phyloP scores from a whole-genome alignment of 2,888 invertebrate genomes.

The Drosophila cognata region DNA sequence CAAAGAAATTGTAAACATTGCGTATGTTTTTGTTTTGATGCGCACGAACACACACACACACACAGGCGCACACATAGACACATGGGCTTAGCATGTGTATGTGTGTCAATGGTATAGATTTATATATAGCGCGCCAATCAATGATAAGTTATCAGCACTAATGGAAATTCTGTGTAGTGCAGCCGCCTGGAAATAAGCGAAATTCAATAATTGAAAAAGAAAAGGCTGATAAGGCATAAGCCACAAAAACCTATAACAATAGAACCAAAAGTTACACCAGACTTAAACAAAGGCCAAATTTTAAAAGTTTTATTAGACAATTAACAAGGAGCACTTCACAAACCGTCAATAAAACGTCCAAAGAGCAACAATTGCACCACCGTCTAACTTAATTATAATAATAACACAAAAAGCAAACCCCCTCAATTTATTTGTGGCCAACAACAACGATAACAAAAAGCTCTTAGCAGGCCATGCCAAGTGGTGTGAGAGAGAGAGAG shows the following conservation, averaged over 20 bases:
- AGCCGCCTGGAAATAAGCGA: conserved; percentile 58
- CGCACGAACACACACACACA: conserved; percentile 42
- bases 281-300: conserved; percentile 58
- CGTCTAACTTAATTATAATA: conserved; percentile 35
- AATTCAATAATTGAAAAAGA: conserved; percentile 53
- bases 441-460: conserved; percentile 49
- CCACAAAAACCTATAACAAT: conserved; percentile 8
- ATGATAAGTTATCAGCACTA: conserved; percentile 68
- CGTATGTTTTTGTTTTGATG: conserved; percentile 74
- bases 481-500: conserved; percentile 19
- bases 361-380: conserved; percentile 47
- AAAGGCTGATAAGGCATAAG: conserved; percentile 26
- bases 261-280: conserved; percentile 27
- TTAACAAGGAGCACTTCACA: conserved; percentile 16
- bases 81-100: background rate
- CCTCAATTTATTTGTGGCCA: conserved; percentile 18
- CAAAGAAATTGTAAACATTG: conserved; percentile 78
- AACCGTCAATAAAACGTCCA: conserved; percentile 57
- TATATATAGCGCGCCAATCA: conserved; percentile 57
- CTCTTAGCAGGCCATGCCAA: conserved; percentile 28
- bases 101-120: conserved; percentile 40
- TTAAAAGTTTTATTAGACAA: conserved; percentile 39
- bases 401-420: conserved; percentile 1
- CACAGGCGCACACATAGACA: background rate
- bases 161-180: conserved; percentile 53